Conservation (phyloP, 2,888 invertebrate genomes). For the Himalopsyche japonica region DNA sequence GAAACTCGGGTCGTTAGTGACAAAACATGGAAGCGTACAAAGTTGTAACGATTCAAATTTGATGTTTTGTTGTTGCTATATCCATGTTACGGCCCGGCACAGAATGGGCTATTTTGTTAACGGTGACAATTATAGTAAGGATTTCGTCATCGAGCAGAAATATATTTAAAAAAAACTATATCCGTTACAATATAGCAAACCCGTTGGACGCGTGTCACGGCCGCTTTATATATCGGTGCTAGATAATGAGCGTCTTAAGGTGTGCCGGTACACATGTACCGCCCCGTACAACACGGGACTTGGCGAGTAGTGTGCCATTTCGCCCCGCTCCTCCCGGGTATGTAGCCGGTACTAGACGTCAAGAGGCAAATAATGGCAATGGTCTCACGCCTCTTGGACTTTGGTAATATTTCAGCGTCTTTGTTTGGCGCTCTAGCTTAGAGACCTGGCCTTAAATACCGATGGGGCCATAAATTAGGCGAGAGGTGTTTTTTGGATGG, state of each 20-base stretch:
- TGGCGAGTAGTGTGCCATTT: not conserved
- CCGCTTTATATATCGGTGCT: slow-evolving; percentile 31
- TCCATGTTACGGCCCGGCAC: too few relatives aligned
- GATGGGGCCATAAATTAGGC: not conserved
- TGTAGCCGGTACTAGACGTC: not conserved
- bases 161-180: not conserved
- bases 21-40: too few relatives aligned
- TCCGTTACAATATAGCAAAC: not conserved
- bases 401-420: slow-evolving; percentile 7
- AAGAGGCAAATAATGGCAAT: not conserved
- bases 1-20: too few relatives aligned
- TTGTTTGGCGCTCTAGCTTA: not conserved
- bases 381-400: not conserved
- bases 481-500: not conserved
- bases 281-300: not conserved
- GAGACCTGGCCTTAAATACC: not conserved
- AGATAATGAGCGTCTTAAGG: slow-evolving; percentile 34
- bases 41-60: too few relatives aligned
- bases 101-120: too few relatives aligned
- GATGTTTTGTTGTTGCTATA: too few relatives aligned
- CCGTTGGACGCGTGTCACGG: slow-evolving; percentile 18
- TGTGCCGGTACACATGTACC: slow-evolving; percentile 21
- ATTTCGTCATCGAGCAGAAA: not conserved
- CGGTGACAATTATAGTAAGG: too few relatives aligned
- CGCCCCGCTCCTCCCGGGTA: not conserved